Conservation (phyloP, 2,888 invertebrate species). For the Masnerella sp. region DNA sequence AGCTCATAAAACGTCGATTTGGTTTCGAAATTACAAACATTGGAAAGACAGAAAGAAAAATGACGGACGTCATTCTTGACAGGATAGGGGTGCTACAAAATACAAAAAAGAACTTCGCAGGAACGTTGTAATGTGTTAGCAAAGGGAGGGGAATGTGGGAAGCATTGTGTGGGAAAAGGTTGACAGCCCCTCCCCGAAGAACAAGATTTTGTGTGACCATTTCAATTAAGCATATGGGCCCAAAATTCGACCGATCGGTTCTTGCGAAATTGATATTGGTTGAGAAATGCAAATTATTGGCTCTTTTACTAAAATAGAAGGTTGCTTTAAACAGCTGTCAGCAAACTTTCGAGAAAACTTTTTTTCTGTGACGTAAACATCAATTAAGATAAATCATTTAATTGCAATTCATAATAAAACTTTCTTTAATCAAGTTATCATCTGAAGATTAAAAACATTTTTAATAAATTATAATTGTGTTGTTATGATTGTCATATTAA, state of each 20-base stretch:
- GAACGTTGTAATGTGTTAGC: constrained; percentile 18
- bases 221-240: constrained; percentile 32
- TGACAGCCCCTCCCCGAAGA: constrained; percentile 20
- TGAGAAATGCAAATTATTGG: constrained; percentile 6
- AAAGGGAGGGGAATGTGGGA: constrained; percentile 12
- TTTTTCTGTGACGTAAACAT: background rate
- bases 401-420: too few relatives aligned
- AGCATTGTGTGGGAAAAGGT: constrained; percentile 36
- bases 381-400: too few relatives aligned
- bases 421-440: too few relatives aligned
- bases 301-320: too few relatives aligned
- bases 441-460: constrained; percentile 7
- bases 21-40: constrained; percentile 5
- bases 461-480: too few relatives aligned
- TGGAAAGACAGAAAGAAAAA: constrained; percentile 34
- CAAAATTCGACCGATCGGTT: constrained; percentile 6
- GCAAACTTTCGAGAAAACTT: too few relatives aligned
- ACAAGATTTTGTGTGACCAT: constrained; percentile 33
- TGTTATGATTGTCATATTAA: too few relatives aligned
- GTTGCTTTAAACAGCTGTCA: too few relatives aligned
- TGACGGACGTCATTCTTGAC: constrained; percentile 28
- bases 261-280: constrained; percentile 7
- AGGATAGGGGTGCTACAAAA: constrained; percentile 43
- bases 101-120: constrained; percentile 30
- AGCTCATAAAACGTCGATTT: constrained; percentile 7